These are phyloP conservation scores for Agonopterix subpropinquella DNA, from an alignment of 2,888 invertebrate genomes.

Conservation along the genomic window DNA sequence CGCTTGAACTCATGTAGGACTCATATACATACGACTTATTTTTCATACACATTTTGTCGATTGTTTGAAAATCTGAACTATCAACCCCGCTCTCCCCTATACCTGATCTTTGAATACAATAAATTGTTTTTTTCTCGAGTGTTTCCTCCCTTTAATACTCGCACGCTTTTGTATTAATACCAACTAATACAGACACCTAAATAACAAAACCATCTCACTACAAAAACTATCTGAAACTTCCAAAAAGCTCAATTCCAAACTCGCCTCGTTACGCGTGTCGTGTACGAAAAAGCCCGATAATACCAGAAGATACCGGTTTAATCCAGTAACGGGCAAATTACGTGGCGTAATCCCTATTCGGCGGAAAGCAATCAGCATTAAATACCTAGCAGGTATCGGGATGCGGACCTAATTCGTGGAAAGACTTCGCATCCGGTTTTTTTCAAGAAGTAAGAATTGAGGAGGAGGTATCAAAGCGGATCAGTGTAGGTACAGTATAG, in stretches of 20 bases:
- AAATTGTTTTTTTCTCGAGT: too few relatives aligned
- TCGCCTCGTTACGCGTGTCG: conserved; percentile 17
- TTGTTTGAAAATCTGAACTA: too few relatives aligned
- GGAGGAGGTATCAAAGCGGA: too few relatives aligned
- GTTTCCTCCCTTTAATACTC: too few relatives aligned
- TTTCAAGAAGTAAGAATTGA: too few relatives aligned
- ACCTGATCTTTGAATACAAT: too few relatives aligned
- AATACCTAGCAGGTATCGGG: conserved; percentile 28
- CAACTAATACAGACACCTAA: background rate
- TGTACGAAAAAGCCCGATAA: conserved; percentile 25
- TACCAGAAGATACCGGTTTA: conserved; percentile 31
- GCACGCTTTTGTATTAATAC: too few relatives aligned
- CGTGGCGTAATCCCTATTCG: conserved; percentile 38
- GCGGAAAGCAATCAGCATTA: conserved; percentile 42
- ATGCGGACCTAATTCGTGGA: conserved; percentile 12
- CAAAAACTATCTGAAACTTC: background rate
- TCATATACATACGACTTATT: too few relatives aligned
- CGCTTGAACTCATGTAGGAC: too few relatives aligned
- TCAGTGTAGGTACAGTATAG: too few relatives aligned
- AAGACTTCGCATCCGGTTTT: background rate
- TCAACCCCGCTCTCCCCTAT: too few relatives aligned
- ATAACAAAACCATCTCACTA: background rate
- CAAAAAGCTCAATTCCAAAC: conserved; percentile 16
- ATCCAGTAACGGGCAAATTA: conserved; percentile 47
- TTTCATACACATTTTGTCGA: too few relatives aligned